A percentile compares a stretch with the other conserved stretches of the same genome.
These are phyloP conservation scores for Craniophora ligustri DNA, from an alignment of 2,888 invertebrate genomes.

Conservation along the genomic window DNA sequence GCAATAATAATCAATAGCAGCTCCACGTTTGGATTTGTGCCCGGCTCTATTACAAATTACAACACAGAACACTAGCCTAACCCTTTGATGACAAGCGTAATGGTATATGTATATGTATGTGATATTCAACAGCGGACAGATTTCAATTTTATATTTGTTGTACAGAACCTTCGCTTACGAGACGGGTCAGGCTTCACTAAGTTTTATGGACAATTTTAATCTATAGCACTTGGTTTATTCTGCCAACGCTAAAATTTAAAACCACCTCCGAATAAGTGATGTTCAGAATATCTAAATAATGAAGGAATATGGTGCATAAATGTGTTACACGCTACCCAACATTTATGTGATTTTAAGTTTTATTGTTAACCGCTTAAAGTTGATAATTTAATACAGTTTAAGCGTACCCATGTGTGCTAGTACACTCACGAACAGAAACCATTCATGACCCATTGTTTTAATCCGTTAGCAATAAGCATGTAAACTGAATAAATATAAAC, in stretches of 20 bases:
- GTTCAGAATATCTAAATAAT: constrained; percentile 29
- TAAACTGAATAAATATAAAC: constrained; percentile 43
- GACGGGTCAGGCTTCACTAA: constrained; percentile 9
- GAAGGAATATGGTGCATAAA: constrained; percentile 20
- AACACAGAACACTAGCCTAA: no score
- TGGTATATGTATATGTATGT: no score
- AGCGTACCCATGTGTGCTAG: constrained; percentile 2
- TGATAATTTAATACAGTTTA: neutral
- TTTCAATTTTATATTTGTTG: constrained; percentile 17
- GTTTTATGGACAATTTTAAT: constrained; percentile 43
- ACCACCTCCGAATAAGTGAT: constrained; percentile 34
- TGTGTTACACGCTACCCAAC: constrained; percentile 5
- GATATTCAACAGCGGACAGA: no score
- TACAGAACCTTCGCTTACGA: constrained; percentile 20
- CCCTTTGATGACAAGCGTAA: no score
- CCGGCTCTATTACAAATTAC: no score
- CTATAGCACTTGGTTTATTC: constrained; percentile 41
- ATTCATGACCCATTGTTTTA: constrained; percentile 56
- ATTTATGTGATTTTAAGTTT: neutral
- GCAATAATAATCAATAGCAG: no score
- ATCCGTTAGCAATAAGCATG: constrained; percentile 49
- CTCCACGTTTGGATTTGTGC: no score
- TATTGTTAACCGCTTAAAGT: neutral
- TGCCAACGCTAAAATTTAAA: constrained; percentile 34
- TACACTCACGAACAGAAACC: constrained; percentile 36